Conservation (phyloP, 1,140 invertebrate species). For the Anoplophora glabripennis region DNA sequence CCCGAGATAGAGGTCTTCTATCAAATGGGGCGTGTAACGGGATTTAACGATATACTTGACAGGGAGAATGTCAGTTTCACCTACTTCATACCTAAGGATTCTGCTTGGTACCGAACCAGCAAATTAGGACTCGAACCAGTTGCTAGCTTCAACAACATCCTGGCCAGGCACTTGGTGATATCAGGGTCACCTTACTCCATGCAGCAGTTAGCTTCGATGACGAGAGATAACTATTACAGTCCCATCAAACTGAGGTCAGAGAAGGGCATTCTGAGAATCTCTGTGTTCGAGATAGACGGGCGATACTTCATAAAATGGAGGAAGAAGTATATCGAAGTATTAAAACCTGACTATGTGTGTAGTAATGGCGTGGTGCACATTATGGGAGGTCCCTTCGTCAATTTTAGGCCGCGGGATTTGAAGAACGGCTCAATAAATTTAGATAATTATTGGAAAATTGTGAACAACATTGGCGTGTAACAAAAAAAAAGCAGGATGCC, state of each 20-base stretch:
- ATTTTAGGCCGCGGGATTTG: neutral
- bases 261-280: slow-evolving; percentile 9
- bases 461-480: no score
- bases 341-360: slow-evolving; percentile 31
- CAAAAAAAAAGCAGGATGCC: no score
- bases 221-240: slow-evolving; percentile 19
- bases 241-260: slow-evolving; percentile 15
- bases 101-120: slow-evolving; percentile 24
- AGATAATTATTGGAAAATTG: no score
- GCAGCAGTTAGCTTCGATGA: slow-evolving; percentile 24
- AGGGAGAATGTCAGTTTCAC: slow-evolving; percentile 25
- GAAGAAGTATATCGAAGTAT: slow-evolving; percentile 24
- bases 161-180: slow-evolving; percentile 29
- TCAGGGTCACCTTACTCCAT: slow-evolving; percentile 27
- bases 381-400: slow-evolving; percentile 22
- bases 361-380: slow-evolving; percentile 36
- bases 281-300: slow-evolving; percentile 12
- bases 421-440: no score
- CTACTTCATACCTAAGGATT: slow-evolving; percentile 31
- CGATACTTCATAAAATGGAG: slow-evolving; percentile 28
- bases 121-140: slow-evolving; percentile 1
- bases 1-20: slow-evolving; percentile 24
- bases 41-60: slow-evolving; percentile 26
- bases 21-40: slow-evolving; percentile 8
- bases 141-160: slow-evolving; percentile 12